phyloP scores from a whole-genome alignment of 1,140 invertebrate genomes.

The Apis florea region DNA sequence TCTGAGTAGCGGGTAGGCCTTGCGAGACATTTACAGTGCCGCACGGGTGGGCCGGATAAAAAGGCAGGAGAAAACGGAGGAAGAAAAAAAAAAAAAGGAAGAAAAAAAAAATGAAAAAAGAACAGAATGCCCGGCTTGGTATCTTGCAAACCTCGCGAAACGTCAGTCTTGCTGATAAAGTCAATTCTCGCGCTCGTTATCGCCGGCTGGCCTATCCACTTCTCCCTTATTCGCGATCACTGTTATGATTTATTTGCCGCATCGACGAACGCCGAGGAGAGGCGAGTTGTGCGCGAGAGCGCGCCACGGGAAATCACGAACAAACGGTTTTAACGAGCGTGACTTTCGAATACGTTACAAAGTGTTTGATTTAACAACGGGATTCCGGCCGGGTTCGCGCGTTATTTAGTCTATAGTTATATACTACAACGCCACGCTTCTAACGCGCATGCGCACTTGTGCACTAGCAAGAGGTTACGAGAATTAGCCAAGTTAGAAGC shows the following conservation, averaged over 20 bases:
- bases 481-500: constrained; percentile 70
- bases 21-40: constrained; percentile 61
- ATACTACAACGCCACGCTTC: neutral
- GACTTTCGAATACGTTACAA: constrained; percentile 6
- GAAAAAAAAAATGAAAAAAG: neutral
- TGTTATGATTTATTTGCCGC: neutral
- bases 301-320: neutral
- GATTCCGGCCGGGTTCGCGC: neutral
- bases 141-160: neutral
- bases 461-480: constrained; percentile 33
- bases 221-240: neutral
- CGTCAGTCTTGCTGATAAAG: neutral
- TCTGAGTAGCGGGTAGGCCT: constrained; percentile 59
- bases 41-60: constrained; percentile 62
- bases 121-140: neutral
- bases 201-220: neutral
- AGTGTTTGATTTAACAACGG: constrained; percentile 13
- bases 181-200: constrained; percentile 6
- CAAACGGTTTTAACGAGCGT: constrained; percentile 10
- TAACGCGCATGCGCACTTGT: neutral
- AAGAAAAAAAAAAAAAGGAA: neutral
- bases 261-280: neutral
- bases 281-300: neutral
- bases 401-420: neutral
- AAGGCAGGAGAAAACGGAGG: constrained; percentile 37